Evolutionary conservation across 2,797 vertebrate species (phyloP).

Genomic region (Acanthurus tractus): DNA sequence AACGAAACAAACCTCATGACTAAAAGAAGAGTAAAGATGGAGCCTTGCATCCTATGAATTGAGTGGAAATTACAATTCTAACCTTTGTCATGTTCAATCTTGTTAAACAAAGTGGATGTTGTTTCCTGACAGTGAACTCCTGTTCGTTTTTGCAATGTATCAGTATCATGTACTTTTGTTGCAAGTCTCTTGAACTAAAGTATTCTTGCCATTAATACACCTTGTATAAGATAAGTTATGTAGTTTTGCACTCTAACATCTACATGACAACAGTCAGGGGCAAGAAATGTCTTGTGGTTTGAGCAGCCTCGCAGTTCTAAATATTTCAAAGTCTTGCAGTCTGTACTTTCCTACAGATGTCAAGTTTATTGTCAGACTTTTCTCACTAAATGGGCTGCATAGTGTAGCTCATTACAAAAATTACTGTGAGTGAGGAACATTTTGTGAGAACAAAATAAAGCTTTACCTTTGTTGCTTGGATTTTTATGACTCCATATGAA

Average conservation of each 20-base stretch:
- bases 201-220: constrained; percentile 3
- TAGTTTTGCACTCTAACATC: neutral
- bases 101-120: too few relatives aligned
- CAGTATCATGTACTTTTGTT: neutral
- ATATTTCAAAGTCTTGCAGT: neutral
- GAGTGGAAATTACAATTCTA: too few relatives aligned
- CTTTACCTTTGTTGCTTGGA: constrained; percentile 94
- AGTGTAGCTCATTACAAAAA: neutral
- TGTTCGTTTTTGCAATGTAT: neutral
- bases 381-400: neutral
- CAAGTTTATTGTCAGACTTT: neutral
- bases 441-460: neutral
- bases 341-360: neutral
- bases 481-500: constrained; percentile 92
- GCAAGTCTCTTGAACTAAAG: neutral
- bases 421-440: neutral
- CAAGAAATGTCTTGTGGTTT: neutral
- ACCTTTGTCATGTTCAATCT: too few relatives aligned
- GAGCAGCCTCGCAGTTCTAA: neutral
- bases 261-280: neutral
- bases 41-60: neutral
- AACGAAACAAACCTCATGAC: neutral
- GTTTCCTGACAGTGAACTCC: neutral
- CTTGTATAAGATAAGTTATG: neutral
- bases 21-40: neutral